phyloP scores from a whole-genome alignment of 2,113 vertebrate genomes.

The Nerophis lumbriciformis region DNA sequence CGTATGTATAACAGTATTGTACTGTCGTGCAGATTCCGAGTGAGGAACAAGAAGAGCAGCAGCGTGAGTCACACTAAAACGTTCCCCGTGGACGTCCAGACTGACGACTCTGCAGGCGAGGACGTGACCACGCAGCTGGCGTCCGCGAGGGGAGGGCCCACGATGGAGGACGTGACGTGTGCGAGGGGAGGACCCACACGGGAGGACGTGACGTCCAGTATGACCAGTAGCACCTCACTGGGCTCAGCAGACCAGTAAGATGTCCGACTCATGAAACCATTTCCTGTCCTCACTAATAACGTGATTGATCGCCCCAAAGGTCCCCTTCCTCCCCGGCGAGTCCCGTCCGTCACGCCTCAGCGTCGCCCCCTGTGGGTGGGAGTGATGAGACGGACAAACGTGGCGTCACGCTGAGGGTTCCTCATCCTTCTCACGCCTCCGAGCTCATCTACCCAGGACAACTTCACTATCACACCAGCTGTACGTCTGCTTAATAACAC shows the following conservation, averaged over 20 bases:
- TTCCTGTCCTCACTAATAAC: too few relatives aligned
- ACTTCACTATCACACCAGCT: conserved; percentile 67
- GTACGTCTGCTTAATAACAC: conserved; percentile 63
- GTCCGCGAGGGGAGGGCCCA: conserved; percentile 76
- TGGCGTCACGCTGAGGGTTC: conserved; percentile 77
- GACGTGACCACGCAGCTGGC: conserved; percentile 77
- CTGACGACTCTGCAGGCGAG: conserved; percentile 75
- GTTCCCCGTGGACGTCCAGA: conserved; percentile 66
- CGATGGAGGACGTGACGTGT: conserved; percentile 67
- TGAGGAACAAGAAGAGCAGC: conserved; percentile 92
- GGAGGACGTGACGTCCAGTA: conserved; percentile 71
- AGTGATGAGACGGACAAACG: conserved; percentile 78
- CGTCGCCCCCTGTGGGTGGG: conserved; percentile 76
- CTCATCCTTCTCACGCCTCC: conserved; percentile 78
- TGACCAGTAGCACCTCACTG: conserved; percentile 56
- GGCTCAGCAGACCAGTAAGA: conserved; percentile 82
- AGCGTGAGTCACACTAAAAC: conserved; percentile 78
- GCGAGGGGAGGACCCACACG: conserved; percentile 73
- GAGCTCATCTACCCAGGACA: conserved; percentile 91
- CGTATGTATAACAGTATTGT: too few relatives aligned
- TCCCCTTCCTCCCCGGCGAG: conserved; percentile 79
- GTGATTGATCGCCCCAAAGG: conserved; percentile 36
- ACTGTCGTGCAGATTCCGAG: conserved; percentile 74
- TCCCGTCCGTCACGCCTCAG: conserved; percentile 78
- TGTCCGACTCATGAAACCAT: too few relatives aligned